These are phyloP conservation scores for Prosapia bicincta DNA, from an alignment of 2,888 invertebrate species.

Conservation along the genomic window DNA sequence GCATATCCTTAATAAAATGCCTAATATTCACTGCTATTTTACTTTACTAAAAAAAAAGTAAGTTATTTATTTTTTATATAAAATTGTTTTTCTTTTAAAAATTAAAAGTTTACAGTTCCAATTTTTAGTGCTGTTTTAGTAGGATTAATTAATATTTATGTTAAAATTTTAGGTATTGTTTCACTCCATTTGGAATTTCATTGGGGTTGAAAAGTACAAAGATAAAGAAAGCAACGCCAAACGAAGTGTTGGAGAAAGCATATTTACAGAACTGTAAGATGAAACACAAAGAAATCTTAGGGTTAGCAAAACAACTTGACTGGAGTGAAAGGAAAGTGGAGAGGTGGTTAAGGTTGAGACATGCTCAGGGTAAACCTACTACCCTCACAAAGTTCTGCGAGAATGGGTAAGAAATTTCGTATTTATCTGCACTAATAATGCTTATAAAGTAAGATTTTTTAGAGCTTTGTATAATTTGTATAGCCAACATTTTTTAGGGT, in stretches of 20 bases:
- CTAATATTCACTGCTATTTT: too few relatives aligned
- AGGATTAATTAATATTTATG: too few relatives aligned
- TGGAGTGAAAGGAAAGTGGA: slow-evolving; percentile 84
- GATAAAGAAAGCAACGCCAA: slow-evolving; percentile 68
- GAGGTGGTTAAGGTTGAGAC: slow-evolving; percentile 82
- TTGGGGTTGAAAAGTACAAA: slow-evolving; percentile 77
- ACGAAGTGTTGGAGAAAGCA: slow-evolving; percentile 72
- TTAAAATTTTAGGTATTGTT: slow-evolving; percentile 72
- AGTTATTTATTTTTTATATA: too few relatives aligned
- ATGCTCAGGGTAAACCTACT: slow-evolving; percentile 83
- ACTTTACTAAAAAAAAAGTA: too few relatives aligned
- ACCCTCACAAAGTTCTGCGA: slow-evolving; percentile 89
- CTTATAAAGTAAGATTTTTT: too few relatives aligned
- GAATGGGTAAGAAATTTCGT: slow-evolving; percentile 66
- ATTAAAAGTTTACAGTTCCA: slow-evolving; percentile 27
- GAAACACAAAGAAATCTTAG: slow-evolving; percentile 70
- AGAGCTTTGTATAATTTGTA: too few relatives aligned
- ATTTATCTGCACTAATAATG: too few relatives aligned
- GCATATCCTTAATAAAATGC: too few relatives aligned
- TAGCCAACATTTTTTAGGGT: too few relatives aligned
- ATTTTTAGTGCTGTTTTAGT: slow-evolving; percentile 32
- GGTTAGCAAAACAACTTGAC: slow-evolving; percentile 75
- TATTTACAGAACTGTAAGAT: slow-evolving; percentile 65
- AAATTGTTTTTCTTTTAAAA: too few relatives aligned
- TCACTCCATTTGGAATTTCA: slow-evolving; percentile 74